A percentile compares a stretch with the other conserved stretches of the same genome.
phyloP scores from a whole-genome alignment of 2,797 vertebrate genomes.

The Numenius phaeopus region DNA sequence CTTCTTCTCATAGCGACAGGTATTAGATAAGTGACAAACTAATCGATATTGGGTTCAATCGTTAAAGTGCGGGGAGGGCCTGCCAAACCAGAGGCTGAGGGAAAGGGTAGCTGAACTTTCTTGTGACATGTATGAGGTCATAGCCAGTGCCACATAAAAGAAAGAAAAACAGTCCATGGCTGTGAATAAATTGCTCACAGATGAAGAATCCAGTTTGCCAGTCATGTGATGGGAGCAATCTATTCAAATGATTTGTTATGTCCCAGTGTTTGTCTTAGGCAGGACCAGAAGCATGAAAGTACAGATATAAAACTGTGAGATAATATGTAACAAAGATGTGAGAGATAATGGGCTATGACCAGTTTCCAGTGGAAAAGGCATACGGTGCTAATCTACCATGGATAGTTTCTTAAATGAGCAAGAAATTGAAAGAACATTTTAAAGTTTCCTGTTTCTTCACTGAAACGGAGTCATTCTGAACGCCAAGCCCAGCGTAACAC shows the following conservation, averaged over 20 bases:
- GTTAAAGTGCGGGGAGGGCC: background rate
- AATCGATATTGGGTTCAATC: background rate
- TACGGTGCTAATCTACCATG: constrained; percentile 67
- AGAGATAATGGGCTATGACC: constrained; percentile 70
- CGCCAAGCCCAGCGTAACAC: background rate
- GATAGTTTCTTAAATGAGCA: constrained; percentile 72
- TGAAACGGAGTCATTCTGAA: background rate
- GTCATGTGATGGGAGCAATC: constrained; percentile 66
- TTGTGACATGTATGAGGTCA: constrained; percentile 64
- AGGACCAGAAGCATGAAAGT: constrained; percentile 66
- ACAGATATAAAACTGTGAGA: constrained; percentile 52
- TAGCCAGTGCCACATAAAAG: constrained; percentile 66
- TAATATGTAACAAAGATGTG: constrained; percentile 67
- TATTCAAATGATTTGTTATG: constrained; percentile 72
- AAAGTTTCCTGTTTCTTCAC: constrained; percentile 69
- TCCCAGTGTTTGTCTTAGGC: constrained; percentile 69
- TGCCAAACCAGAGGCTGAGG: background rate
- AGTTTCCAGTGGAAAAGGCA: constrained; percentile 63
- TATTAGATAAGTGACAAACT: constrained; percentile 37
- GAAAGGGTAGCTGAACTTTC: constrained; percentile 55
- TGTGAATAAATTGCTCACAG: constrained; percentile 76
- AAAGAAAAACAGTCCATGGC: constrained; percentile 70
- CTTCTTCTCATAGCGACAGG: background rate
- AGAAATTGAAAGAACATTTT: constrained; percentile 71
- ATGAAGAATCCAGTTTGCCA: constrained; percentile 74